Percentiles rank a stretch among this genome's conserved stretches.
phyloP scores from a whole-genome alignment of 2,113 vertebrate genomes.

The Engystomops pustulosus region DNA sequence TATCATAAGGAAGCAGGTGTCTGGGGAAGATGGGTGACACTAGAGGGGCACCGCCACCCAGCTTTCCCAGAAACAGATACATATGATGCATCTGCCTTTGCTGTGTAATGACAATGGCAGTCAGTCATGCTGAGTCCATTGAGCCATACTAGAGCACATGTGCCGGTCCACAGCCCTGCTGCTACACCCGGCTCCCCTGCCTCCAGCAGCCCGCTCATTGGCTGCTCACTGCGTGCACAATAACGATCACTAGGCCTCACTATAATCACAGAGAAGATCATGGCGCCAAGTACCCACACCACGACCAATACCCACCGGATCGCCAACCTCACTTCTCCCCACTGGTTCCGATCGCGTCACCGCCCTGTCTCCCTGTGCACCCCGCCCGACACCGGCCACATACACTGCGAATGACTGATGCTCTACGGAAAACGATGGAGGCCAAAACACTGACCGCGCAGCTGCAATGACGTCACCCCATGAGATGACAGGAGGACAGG shows the following conservation, averaged over 20 bases:
- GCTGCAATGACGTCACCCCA: conserved; percentile 19
- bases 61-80: no score
- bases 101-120: background rate
- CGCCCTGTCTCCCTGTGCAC: conserved; percentile 33
- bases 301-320: background rate
- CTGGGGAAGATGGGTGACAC: background rate
- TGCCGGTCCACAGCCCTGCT: background rate
- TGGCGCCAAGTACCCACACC: background rate
- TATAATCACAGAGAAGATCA: background rate
- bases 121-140: background rate
- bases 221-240: background rate
- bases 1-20: no score
- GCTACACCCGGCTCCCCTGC: background rate
- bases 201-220: background rate
- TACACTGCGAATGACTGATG: conserved; percentile 36
- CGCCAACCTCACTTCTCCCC: conserved; percentile 17
- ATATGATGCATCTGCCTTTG: no score
- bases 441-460: background rate
- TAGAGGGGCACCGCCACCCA: no score
- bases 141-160: background rate
- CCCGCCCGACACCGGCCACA: conserved; percentile 49
- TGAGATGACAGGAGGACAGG: background rate
- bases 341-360: conserved; percentile 1
- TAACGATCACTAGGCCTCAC: conserved; percentile 25
- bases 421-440: conserved; percentile 1